Conservation (phyloP, 2,888 invertebrate species). For the Erebia epiphron region DNA sequence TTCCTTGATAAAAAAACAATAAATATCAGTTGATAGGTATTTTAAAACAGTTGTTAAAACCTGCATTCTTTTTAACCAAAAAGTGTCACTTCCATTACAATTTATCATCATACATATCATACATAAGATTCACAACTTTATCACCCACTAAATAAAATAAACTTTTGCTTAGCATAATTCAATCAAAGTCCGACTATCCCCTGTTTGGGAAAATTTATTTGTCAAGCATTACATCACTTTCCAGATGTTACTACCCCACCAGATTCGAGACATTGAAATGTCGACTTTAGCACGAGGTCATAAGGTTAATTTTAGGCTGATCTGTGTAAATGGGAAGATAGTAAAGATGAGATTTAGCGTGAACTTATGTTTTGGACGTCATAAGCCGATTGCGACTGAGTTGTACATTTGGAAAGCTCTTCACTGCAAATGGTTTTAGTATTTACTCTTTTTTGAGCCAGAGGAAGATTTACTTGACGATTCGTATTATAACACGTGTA, state of each 20-base stretch:
- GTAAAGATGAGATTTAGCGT: constrained; percentile 48
- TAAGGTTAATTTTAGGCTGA: constrained; percentile 15
- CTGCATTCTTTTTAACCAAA: background rate
- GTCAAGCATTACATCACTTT: constrained; percentile 66
- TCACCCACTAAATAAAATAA: constrained; percentile 15
- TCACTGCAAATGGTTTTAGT: constrained; percentile 31
- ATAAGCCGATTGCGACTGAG: constrained; percentile 63
- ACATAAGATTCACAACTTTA: constrained; percentile 5
- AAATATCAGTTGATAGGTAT: background rate
- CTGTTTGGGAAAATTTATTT: constrained; percentile 55
- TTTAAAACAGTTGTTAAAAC: background rate
- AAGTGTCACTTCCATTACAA: background rate
- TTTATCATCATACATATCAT: background rate
- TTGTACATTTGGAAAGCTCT: constrained; percentile 45
- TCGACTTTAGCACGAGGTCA: constrained; percentile 11
- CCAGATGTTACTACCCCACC: constrained; percentile 54
- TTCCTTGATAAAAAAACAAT: background rate
- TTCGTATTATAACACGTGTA: too few species aligned
- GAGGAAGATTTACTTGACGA: too few species aligned
- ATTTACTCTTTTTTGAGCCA: background rate
- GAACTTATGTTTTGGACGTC: constrained; percentile 61
- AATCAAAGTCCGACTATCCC: constrained; percentile 41
- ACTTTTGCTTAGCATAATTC: constrained; percentile 24
- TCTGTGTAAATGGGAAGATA: constrained; percentile 15
- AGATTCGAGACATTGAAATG: constrained; percentile 25